Base-by-base conservation (phyloP, 2,888 invertebrate species). In the Ellobium chinense region DNA sequence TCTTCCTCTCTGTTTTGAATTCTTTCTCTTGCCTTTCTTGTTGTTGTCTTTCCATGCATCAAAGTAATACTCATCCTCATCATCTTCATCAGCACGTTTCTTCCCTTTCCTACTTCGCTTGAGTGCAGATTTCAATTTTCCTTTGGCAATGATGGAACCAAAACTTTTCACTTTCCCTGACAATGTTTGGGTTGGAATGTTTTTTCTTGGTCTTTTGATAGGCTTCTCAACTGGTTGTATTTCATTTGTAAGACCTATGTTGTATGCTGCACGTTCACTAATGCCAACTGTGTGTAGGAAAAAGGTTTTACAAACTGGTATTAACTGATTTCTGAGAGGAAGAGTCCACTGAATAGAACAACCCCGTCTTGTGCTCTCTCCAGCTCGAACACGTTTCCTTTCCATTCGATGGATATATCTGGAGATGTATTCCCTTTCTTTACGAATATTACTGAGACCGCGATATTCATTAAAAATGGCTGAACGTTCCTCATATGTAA, bases 341-440 rank as follows among this genome's bases (percentile, higher is more conserved):
- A 74, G 39, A 60, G n/a, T 62, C 74, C 74, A 74, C 62, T 74
- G 60, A 58, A 74, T 60, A 27, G 74, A 60, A 24, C 74, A 74
- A 21, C 62, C 62, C 14, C 74, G 58, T 39, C 74, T 74, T 34
- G 60, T 74, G 29, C 29, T 62, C 18, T 39, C 5, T 39, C 60
- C 37, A 39, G 60, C 29, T 36, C 58, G 27, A 21, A 74, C 39
- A 29, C 74, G 62, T 27, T 74, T 74, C 9, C 39, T 31, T 29
- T 74, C 62, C 31, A 62, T 27, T 62, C 62, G 21, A 36, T 37
- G 24, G n/a, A 74, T 62, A 27, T 37, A 62, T 18, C 36, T 60
- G 24, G 74, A 60, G 24, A 74, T 58, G 29, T 74, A 74, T 24
- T 37, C 37, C 29, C 70, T 70, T 29, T 74, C 62, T 27, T 62